phyloP scores from a whole-genome alignment of 2,888 invertebrate genomes.

The Crematogaster levior region DNA sequence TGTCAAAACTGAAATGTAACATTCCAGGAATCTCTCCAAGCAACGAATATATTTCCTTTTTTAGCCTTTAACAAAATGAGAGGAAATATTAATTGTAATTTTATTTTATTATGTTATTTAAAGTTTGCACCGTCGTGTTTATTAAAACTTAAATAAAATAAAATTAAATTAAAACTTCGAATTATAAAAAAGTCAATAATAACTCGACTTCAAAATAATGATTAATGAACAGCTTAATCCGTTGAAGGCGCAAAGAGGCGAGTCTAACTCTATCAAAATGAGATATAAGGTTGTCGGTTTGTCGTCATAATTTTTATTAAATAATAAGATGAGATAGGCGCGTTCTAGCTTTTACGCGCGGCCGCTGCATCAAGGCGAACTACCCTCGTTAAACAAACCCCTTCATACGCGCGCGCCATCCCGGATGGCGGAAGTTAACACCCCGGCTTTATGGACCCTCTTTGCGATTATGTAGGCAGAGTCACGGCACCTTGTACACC shows the following conservation, averaged over 20 bases:
- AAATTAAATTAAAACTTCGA: not conserved
- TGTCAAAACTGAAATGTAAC: not conserved
- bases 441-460: conserved; percentile 49
- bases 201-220: not conserved
- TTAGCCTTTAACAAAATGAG: not conserved
- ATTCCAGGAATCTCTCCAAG: not conserved
- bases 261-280: not conserved
- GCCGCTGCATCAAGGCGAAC: conserved; percentile 13
- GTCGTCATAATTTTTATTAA: conserved; percentile 33
- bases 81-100: not conserved
- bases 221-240: not conserved
- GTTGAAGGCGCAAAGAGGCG: not conserved
- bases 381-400: conserved; percentile 40
- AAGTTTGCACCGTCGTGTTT: not conserved
- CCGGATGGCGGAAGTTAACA: conserved; percentile 56
- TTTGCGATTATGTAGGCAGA: conserved; percentile 54
- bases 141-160: too few relatives aligned
- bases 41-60: not conserved
- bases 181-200: conserved; percentile 10
- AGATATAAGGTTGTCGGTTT: not conserved
- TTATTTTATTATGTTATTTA: conserved; percentile 9
- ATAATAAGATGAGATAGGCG: conserved; percentile 36
- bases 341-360: conserved; percentile 6
- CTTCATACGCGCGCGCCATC: conserved; percentile 28
- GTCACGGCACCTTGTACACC: conserved; percentile 47